phyloP scores from a whole-genome alignment of 2,113 vertebrate genomes.

The Oncorhynchus tshawytscha region DNA sequence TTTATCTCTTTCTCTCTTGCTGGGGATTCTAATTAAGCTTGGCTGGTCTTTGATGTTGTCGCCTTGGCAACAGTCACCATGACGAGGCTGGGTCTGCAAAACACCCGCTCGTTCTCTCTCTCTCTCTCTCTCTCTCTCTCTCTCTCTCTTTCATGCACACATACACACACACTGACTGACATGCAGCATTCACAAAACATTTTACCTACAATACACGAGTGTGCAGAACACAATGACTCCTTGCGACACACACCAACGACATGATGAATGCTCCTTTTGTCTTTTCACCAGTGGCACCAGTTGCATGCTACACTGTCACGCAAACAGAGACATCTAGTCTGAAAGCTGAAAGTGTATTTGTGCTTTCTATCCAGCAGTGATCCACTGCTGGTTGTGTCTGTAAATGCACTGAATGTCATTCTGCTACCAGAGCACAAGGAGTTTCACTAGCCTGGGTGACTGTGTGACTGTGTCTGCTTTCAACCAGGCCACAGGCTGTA shows the following conservation, averaged over 20 bases:
- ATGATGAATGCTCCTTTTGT: too few species aligned
- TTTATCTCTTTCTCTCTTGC: slow-evolving; percentile 42
- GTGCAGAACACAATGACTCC: background rate
- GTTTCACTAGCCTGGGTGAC: too few species aligned
- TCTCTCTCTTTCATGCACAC: slow-evolving; percentile 41
- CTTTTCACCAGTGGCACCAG: too few species aligned
- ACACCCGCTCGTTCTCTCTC: background rate
- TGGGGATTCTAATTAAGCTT: slow-evolving; percentile 83
- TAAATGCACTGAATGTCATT: too few species aligned
- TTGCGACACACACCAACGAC: background rate
- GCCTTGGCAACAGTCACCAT: slow-evolving; percentile 84
- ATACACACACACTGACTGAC: slow-evolving; percentile 2
- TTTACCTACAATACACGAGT: background rate
- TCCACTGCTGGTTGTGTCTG: too few species aligned
- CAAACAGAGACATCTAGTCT: too few species aligned
- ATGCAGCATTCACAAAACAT: background rate
- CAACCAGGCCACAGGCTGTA: slow-evolving; percentile 6
- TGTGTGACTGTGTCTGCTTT: too few species aligned
- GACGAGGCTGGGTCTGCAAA: slow-evolving; percentile 74
- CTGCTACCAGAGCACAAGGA: too few species aligned
- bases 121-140: slow-evolving; percentile 37
- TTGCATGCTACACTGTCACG: too few species aligned
- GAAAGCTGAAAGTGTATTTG: too few species aligned
- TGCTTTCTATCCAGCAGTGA: too few species aligned
- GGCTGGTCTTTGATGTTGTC: slow-evolving; percentile 84